These are phyloP conservation scores for Atta colombica DNA, from an alignment of 1,140 invertebrate genomes.

Conservation along the genomic window DNA sequence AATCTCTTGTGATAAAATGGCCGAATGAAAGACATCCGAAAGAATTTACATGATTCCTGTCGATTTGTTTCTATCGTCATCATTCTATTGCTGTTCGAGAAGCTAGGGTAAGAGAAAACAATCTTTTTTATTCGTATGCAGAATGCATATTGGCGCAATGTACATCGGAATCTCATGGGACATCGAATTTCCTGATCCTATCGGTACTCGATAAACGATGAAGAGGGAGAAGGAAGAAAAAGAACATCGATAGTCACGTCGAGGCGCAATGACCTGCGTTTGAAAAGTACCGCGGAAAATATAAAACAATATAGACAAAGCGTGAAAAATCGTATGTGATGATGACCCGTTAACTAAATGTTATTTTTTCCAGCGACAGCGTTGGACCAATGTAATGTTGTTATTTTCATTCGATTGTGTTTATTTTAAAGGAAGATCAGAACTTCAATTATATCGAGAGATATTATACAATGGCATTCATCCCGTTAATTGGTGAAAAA, in stretches of 20 bases:
- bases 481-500: slow-evolving; percentile 28
- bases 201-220: slow-evolving; percentile 29
- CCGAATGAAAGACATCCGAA: not conserved
- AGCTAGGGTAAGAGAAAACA: not conserved
- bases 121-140: slow-evolving; percentile 61
- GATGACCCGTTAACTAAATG: not conserved
- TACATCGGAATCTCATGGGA: slow-evolving; percentile 42
- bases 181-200: slow-evolving; percentile 33
- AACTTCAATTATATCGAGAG: slow-evolving; percentile 10
- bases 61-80: slow-evolving; percentile 29
- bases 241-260: slow-evolving; percentile 48
- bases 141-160: slow-evolving; percentile 21
- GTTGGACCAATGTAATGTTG: not conserved
- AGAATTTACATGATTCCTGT: slow-evolving; percentile 19
- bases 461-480: not conserved
- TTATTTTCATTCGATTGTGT: slow-evolving; percentile 29
- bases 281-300: slow-evolving; percentile 35
- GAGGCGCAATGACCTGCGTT: slow-evolving; percentile 35
- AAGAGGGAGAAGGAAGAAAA: not conserved
- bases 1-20: not conserved
- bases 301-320: slow-evolving; percentile 12
- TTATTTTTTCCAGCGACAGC: slow-evolving; percentile 23
- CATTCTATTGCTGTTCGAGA: not conserved
- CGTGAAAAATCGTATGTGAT: slow-evolving; percentile 43
- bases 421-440: slow-evolving; percentile 39